phyloP scores from a whole-genome alignment of 2,797 vertebrate genomes.

The Hypotaenidia philippensis region DNA sequence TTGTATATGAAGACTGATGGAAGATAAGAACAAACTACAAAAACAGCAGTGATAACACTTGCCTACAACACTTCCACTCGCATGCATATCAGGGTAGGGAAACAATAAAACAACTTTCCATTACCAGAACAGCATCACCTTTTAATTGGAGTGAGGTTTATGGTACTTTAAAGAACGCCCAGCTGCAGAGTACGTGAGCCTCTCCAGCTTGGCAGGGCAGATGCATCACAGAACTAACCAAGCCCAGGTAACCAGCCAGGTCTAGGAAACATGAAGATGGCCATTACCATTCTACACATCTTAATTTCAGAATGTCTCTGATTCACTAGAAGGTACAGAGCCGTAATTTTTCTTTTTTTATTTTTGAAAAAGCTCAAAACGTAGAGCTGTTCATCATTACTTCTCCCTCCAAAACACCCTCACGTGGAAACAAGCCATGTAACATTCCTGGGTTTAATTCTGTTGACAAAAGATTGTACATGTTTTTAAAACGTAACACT shows the following conservation, averaged over 20 bases:
- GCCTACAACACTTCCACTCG: neutral
- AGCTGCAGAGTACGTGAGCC: neutral
- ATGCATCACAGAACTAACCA: conserved; percentile 60
- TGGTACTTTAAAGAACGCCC: conserved; percentile 22
- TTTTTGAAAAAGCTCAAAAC: conserved; percentile 61
- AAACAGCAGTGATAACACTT: conserved; percentile 19
- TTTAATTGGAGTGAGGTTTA: conserved; percentile 67
- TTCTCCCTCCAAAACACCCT: conserved; percentile 57
- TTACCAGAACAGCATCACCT: conserved; percentile 47
- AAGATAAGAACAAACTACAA: conserved; percentile 45
- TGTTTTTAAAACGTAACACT: conserved; percentile 59
- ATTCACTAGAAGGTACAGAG: conserved; percentile 17
- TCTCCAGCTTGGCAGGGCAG: conserved; percentile 35
- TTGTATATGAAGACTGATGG: conserved; percentile 42
- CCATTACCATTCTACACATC: conserved; percentile 57
- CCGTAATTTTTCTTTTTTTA: neutral
- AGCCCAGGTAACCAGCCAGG: conserved; percentile 56
- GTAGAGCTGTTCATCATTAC: conserved; percentile 43
- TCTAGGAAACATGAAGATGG: conserved; percentile 66
- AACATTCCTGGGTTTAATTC: conserved; percentile 47
- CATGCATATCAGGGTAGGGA: neutral
- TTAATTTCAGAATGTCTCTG: conserved; percentile 57
- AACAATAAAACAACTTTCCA: conserved; percentile 73
- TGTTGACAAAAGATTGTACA: conserved; percentile 68
- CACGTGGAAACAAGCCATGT: conserved; percentile 38